Conservation (phyloP, 2,113 vertebrate genomes). For the Brevimyrus niger region DNA sequence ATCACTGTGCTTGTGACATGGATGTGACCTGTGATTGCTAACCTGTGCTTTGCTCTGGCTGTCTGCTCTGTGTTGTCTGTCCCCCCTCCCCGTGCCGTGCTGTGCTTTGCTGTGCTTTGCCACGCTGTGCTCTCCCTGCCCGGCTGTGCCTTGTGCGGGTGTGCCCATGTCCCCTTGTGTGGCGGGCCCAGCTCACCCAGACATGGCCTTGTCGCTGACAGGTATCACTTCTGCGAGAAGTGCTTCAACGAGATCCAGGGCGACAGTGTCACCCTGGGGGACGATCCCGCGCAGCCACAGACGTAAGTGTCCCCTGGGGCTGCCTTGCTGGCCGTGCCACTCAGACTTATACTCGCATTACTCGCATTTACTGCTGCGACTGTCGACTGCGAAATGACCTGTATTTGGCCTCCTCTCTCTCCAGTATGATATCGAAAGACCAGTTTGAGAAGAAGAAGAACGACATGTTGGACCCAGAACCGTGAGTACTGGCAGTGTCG, state of each 20-base stretch:
- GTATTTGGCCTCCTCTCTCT: constrained; percentile 21
- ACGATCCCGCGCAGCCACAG: constrained; percentile 94
- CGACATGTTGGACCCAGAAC: constrained; percentile 91
- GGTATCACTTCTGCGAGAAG: constrained; percentile 80
- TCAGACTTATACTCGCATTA: neutral
- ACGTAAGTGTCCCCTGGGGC: constrained; percentile 69
- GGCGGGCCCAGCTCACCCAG: constrained; percentile 87
- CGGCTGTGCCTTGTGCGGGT: constrained; percentile 64
- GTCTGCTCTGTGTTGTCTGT: constrained; percentile 28
- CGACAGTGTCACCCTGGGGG: constrained; percentile 93
- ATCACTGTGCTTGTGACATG: neutral
- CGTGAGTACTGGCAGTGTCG: constrained; percentile 70
- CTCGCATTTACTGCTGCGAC: neutral
- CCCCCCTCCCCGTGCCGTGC: constrained; percentile 26
- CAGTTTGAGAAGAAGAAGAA: constrained; percentile 99
- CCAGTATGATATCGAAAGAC: constrained; percentile 95
- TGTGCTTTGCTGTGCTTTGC: constrained; percentile 32
- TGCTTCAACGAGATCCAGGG: constrained; percentile 89
- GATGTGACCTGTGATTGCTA: constrained; percentile 36
- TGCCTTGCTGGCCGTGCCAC: neutral
- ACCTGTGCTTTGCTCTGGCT: constrained; percentile 34
- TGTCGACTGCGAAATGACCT: neutral
- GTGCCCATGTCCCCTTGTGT: constrained; percentile 38
- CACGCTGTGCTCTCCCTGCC: constrained; percentile 34
- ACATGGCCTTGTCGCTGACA: constrained; percentile 93